phyloP scores from a whole-genome alignment of 2,113 vertebrate genomes.

The Rostratula benghalensis region DNA sequence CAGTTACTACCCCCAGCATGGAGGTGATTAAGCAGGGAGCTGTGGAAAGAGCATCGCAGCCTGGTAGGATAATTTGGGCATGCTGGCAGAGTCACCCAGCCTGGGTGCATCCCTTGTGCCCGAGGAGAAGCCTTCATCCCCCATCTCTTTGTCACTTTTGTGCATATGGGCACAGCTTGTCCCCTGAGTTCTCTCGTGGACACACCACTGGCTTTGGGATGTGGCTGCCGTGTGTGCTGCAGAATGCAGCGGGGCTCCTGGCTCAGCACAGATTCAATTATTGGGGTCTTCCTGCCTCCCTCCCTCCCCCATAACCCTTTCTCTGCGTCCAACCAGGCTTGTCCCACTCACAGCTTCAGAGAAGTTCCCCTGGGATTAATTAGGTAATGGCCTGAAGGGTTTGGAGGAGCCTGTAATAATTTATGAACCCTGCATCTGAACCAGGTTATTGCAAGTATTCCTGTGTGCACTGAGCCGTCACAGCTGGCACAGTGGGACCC shows the following conservation, averaged over 20 bases:
- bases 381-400: neutral
- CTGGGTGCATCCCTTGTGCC: neutral
- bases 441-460: neutral
- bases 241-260: neutral
- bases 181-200: neutral
- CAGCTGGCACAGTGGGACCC: neutral
- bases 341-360: neutral
- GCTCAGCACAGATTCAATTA: neutral
- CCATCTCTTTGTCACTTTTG: neutral
- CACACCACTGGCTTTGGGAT: neutral
- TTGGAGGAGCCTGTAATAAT: neutral
- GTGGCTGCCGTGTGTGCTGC: neutral
- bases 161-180: neutral
- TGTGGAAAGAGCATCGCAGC: neutral
- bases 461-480: fast-evolving
- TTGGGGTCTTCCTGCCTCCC: neutral
- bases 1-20: neutral
- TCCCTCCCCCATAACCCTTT: neutral
- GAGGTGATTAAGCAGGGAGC: neutral
- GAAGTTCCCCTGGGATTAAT: neutral
- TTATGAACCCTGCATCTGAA: neutral
- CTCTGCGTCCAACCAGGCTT: neutral
- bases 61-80: neutral
- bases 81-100: neutral
- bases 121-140: neutral